Conservation (phyloP, 2,888 invertebrate species). For the Malthinus flaveolus region DNA sequence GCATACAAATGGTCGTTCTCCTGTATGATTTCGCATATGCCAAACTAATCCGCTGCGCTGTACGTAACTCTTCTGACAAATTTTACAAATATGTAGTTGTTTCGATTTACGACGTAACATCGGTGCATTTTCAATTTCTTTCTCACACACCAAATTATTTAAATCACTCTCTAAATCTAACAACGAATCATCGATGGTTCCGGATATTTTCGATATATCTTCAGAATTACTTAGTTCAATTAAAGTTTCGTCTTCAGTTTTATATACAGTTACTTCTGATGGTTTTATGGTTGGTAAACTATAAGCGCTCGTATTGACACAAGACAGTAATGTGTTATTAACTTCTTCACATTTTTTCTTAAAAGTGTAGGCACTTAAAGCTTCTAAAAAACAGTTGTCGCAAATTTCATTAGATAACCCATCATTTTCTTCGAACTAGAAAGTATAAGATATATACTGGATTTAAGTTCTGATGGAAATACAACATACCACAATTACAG, state of each 20-base stretch:
- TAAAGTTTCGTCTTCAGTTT: neutral
- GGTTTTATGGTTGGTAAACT: too few species aligned
- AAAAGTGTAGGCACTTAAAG: slow-evolving; percentile 30
- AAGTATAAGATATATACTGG: neutral
- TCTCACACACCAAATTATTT: neutral
- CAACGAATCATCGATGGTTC: neutral
- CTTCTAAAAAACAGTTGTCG: slow-evolving; percentile 26
- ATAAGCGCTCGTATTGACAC: neutral
- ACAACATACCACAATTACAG: slow-evolving; percentile 23
- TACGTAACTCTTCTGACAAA: slow-evolving; percentile 30
- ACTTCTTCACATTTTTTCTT: slow-evolving; percentile 32
- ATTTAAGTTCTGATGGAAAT: neutral
- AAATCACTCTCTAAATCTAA: too few species aligned
- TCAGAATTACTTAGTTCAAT: neutral
- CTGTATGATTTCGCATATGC: slow-evolving; percentile 31
- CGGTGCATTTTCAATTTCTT: neutral
- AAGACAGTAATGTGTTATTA: slow-evolving; percentile 23
- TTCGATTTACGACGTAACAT: slow-evolving; percentile 1
- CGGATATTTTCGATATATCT: neutral
- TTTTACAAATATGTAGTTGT: slow-evolving; percentile 22
- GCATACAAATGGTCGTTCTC: slow-evolving; percentile 36
- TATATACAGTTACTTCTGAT: neutral
- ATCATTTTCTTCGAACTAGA: slow-evolving; percentile 25
- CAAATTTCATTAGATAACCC: slow-evolving; percentile 32
- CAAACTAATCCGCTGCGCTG: slow-evolving; percentile 25